Evolutionary conservation across 2,888 invertebrate species (phyloP).

Genomic region (Alsophila aescularia): DNA sequence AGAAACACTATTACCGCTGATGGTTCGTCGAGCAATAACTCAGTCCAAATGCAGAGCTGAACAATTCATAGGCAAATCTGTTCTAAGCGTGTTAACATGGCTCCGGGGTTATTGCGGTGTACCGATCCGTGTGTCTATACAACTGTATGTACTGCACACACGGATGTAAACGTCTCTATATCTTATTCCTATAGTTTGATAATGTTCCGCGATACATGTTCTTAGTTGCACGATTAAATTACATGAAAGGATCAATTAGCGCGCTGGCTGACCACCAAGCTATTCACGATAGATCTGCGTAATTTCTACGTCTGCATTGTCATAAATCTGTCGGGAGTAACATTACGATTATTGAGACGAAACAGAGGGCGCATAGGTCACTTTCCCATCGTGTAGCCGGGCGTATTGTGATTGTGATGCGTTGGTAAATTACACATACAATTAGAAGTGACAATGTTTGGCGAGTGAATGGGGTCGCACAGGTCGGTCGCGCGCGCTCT

Average conservation of each 20-base stretch:
- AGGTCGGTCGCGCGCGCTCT: conserved; percentile 63
- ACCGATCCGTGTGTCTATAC: conserved; percentile 59
- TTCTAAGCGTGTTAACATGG: conserved; percentile 77
- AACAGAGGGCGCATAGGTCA: conserved; percentile 35
- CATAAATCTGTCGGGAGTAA: conserved; percentile 51
- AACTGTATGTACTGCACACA: conserved; percentile 31
- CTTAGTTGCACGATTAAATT: conserved; percentile 38
- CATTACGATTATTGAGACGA: conserved; percentile 42
- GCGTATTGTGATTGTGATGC: conserved; percentile 46
- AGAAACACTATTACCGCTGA: conserved; percentile 54
- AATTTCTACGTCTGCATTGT: conserved; percentile 43
- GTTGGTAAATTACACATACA: conserved; percentile 71
- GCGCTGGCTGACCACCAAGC: conserved; percentile 37
- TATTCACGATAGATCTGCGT: conserved; percentile 42
- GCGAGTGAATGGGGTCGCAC: conserved; percentile 62
- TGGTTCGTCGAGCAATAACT: conserved; percentile 63
- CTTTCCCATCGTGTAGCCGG: conserved; percentile 38
- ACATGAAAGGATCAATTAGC: conserved; percentile 55
- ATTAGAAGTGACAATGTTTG: conserved; percentile 75
- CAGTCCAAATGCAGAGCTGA: conserved; percentile 66
- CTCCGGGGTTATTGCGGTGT: conserved; percentile 72
- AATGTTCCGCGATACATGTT: conserved; percentile 24
- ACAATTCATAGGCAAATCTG: conserved; percentile 80
- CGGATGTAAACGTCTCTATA: neutral
- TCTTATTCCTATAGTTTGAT: neutral